phyloP scores from a whole-genome alignment of 2,888 invertebrate genomes.

The Scotopteryx bipunctaria region DNA sequence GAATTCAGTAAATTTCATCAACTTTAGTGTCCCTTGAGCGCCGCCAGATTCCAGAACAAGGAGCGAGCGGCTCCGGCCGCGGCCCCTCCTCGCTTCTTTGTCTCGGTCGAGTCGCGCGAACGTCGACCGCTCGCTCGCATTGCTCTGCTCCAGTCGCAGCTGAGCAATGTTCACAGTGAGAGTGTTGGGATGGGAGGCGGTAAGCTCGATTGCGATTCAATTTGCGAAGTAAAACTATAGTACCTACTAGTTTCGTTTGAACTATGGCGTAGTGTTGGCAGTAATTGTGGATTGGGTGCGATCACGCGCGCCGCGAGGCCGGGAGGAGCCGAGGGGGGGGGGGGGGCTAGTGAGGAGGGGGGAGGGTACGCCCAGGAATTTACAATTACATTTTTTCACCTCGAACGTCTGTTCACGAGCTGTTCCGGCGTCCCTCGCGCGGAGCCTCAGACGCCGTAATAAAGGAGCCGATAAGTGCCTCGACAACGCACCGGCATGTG shows the following conservation, averaged over 20 bases:
- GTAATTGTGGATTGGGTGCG: conserved; percentile 20
- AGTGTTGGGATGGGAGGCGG: neutral
- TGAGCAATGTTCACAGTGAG: neutral
- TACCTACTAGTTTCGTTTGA: neutral
- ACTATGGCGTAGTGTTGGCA: conserved; percentile 13
- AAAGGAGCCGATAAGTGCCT: conserved; percentile 16
- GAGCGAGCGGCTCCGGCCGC: neutral
- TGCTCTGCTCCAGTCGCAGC: neutral
- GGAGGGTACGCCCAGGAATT: conserved; percentile 24
- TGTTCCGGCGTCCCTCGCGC: conserved; percentile 15
- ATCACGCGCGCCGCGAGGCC: conserved; percentile 16
- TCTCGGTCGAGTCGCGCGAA: neutral
- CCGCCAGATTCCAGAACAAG: neutral
- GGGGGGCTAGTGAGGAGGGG: neutral
- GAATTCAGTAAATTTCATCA: neutral
- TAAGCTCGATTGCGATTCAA: neutral
- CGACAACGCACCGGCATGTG: neutral
- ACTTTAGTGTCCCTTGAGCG: neutral
- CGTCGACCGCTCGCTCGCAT: neutral
- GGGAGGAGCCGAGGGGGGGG: neutral
- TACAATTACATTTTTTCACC: conserved; percentile 36
- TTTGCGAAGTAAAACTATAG: neutral
- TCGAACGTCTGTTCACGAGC: conserved; percentile 24
- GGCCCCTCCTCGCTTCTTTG: neutral
- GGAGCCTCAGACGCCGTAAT: conserved; percentile 15